These are phyloP conservation scores for Akabosia matsudoensis DNA, from an alignment of 1,140 invertebrate species.

Conservation along the genomic window DNA sequence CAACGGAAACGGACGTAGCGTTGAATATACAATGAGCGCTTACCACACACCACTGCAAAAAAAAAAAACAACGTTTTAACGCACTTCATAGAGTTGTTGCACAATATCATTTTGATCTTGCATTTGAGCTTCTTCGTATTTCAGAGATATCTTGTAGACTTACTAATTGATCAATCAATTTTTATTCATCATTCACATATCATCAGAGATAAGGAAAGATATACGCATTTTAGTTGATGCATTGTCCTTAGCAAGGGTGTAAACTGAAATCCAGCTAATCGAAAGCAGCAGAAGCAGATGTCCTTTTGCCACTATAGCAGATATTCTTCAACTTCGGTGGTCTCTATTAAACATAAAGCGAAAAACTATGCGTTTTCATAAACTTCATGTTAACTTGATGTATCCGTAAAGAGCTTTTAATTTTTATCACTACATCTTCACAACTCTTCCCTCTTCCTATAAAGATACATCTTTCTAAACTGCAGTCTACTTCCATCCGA, in stretches of 20 bases:
- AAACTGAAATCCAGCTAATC: neutral
- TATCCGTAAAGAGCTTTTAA: neutral
- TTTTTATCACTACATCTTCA: neutral
- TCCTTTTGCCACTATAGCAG: neutral
- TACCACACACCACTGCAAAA: neutral
- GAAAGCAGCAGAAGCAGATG: constrained; percentile 3
- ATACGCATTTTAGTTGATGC: neutral
- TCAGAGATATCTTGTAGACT: too few species aligned
- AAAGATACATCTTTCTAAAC: neutral
- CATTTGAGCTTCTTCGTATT: too few species aligned
- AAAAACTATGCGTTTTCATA: neutral
- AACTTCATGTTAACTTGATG: neutral
- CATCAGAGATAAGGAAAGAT: neutral
- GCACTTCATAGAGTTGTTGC: too few species aligned
- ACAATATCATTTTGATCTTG: too few species aligned
- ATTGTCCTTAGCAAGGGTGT: neutral
- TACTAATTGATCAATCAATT: too few species aligned
- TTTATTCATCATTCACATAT: too few species aligned
- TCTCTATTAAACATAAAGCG: neutral
- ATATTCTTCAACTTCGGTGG: constrained; percentile 12
- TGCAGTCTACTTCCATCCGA: too few species aligned
- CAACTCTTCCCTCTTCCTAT: neutral
- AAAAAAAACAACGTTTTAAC: neutral
- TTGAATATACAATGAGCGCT: neutral
- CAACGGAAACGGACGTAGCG: neutral